Base-by-base conservation (phyloP, 92 coral and sea anemone genomes). In the Phenganax subtilis region DNA sequence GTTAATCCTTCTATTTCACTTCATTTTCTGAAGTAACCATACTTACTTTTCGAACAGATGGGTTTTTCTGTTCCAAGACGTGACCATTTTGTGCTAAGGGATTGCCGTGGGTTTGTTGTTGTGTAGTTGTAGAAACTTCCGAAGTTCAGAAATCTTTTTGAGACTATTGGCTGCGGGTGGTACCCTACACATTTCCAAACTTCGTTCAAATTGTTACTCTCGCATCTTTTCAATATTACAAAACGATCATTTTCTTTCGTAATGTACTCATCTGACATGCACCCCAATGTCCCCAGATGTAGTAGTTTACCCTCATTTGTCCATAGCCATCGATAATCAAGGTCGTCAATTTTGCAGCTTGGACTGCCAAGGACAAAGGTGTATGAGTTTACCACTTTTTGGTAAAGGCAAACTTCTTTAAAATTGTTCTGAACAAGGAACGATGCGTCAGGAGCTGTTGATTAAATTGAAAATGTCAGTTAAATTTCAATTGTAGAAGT, bases 21-120 rank as follows among this genome's bases (percentile, higher is more conserved):
- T 61, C 27, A 8, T 61, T 14, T 6, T 12, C 7, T 61, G 67
- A 7, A 12, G n/a, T 64, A 44, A 61, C 16, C 2, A 68, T 68
- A 30, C 31, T 68, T 68, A 68, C 73, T 15, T 68, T 68, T 51
- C 29, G 73, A 68, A 68, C 73, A 68, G 15, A 68, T 53, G 47
- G 31, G 53, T 30, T 28, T 68, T 8, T 11, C 53, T 10, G 73
- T 10, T 30, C 54, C 73, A 37, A 30, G 29, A 17, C 73, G 73
- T 53, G 5, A 30, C 73, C 52, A 68, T 68, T 68, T 12, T 0
- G 73, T 37, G 7, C 3, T 7, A 0, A 12, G 6, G 11, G 52
- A 9, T 52, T 37, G 54, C 2, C 7, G 31, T 14, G 6, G 31
- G 12, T 6, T 14, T 53, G 37, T 68, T 37, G 54, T 10, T 10